phyloP scores from a whole-genome alignment of 2,797 vertebrate genomes.

The Sebastes wilsoni region DNA sequence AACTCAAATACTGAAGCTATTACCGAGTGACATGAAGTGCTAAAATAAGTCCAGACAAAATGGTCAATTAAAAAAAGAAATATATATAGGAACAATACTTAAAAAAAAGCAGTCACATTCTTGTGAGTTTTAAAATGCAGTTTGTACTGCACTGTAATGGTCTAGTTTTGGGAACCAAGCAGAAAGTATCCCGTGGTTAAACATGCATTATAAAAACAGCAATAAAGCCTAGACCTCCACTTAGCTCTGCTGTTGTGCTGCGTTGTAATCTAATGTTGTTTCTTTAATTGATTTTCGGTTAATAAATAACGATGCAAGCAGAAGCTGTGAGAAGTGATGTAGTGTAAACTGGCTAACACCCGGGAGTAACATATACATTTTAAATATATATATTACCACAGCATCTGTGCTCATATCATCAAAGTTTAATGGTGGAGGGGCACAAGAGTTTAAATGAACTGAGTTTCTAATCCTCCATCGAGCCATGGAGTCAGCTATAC shows the following conservation, averaged over 20 bases:
- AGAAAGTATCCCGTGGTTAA: not conserved
- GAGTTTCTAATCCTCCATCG: not conserved
- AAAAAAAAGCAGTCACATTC: not conserved
- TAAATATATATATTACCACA: slow-evolving; percentile 25
- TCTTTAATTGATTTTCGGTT: slow-evolving; percentile 17
- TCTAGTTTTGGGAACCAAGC: not conserved
- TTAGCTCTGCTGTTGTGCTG: not conserved
- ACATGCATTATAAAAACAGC: slow-evolving; percentile 5
- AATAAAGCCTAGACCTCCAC: not conserved
- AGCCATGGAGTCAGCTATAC: not conserved
- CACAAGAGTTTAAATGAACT: not conserved
- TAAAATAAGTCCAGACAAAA: not conserved
- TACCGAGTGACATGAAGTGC: slow-evolving; percentile 7
- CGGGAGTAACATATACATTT: slow-evolving; percentile 2
- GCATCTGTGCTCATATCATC: not conserved
- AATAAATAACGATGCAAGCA: slow-evolving; percentile 40
- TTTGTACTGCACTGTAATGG: not conserved
- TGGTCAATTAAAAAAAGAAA: not conserved
- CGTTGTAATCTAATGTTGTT: not conserved
- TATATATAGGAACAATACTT: not conserved
- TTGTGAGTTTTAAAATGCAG: not conserved
- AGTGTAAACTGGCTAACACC: slow-evolving; percentile 6
- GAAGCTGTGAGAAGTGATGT: not conserved
- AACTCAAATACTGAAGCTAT: slow-evolving; percentile 18
- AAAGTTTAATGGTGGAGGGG: slow-evolving; percentile 8